Evolutionary conservation across 2,888 invertebrate genomes (phyloP).

Genomic region (Neoitamus cyanurus): DNA sequence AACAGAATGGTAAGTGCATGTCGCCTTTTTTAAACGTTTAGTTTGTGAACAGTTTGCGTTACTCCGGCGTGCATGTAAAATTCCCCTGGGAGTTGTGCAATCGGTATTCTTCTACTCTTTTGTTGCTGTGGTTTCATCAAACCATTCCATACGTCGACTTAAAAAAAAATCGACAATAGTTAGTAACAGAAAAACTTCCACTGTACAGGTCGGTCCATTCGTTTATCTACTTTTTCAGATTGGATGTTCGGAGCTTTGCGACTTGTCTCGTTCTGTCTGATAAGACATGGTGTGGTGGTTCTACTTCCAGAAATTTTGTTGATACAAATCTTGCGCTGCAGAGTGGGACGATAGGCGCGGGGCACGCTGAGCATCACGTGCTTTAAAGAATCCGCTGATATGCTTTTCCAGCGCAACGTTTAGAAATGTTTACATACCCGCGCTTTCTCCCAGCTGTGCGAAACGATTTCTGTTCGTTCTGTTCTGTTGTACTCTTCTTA

Average conservation of each 20-base stretch:
- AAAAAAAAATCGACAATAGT: background rate
- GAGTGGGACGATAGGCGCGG: background rate
- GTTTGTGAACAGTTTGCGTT: background rate
- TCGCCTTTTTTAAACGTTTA: background rate
- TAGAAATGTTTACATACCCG: background rate
- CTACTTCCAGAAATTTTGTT: background rate
- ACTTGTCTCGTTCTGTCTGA: background rate
- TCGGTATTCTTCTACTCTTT: background rate
- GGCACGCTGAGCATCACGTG: background rate
- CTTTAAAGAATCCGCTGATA: background rate
- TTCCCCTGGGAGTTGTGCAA: background rate
- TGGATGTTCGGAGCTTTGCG: background rate
- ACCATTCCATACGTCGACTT: background rate
- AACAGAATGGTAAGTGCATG: slow-evolving; percentile 49
- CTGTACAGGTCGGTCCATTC: background rate
- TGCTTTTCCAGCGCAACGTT: background rate
- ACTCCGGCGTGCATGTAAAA: background rate
- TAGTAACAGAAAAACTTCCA: background rate
- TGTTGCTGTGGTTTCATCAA: no score
- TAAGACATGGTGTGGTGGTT: background rate
- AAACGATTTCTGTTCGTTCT: background rate
- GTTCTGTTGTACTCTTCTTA: background rate
- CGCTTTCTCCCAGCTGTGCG: background rate
- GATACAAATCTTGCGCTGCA: background rate
- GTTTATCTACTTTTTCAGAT: background rate